Base-by-base conservation (phyloP, 2,888 invertebrate species). In the Eilema depressum region DNA sequence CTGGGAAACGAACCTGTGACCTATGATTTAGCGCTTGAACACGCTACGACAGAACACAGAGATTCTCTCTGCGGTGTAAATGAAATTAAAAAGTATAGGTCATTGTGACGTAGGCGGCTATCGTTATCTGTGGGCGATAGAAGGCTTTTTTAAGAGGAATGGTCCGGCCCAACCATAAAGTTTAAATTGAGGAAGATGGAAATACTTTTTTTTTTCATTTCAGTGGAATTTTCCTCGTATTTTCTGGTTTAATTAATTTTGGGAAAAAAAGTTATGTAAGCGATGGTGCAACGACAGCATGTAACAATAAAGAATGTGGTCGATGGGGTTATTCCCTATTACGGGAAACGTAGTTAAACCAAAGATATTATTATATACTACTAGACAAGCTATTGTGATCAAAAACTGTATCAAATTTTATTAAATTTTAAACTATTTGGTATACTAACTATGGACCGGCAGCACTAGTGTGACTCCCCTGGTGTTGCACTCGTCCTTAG, bases 181-280 rank as follows among this genome's bases (percentile, higher is more conserved):
- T 53, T 53, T n/a, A 53, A n/a, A 53, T 53, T 53, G 53, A 53
- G 53, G 8, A 53, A n/a, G 53, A 53, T 53, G 53, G n/a, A 53
- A 53, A 53, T n/a, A n/a, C 20, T n/a, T 20, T 53, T n/a, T 47
- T 12, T 53, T 53, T 53, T 53, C 53, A 53, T 37, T 59, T 60
- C 41, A 10, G 26, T 41, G n/a, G 20, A 60, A 25, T 26, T 59
- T 59, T 37, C 25, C 56, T 62, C 30, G 23, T 28, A 63, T 63
- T 41, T 25, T 63, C 12, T 25, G 25, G 25, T 23, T 62, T 53
- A 53, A 53, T 53, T 53, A 53, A 53, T n/a, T 53, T 53, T 53
- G 10, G n/a, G 10, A 53, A 53, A 41, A 53, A 53, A 53, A 2
- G n/a, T 20, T n/a, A 2, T 53, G 10, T 47, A n/a, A 8, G 3